Evolutionary conservation across 2,888 invertebrate genomes (phyloP), one percentile per base, ranked within the genome.

Genomic region (Apoda limacodes): DNA sequence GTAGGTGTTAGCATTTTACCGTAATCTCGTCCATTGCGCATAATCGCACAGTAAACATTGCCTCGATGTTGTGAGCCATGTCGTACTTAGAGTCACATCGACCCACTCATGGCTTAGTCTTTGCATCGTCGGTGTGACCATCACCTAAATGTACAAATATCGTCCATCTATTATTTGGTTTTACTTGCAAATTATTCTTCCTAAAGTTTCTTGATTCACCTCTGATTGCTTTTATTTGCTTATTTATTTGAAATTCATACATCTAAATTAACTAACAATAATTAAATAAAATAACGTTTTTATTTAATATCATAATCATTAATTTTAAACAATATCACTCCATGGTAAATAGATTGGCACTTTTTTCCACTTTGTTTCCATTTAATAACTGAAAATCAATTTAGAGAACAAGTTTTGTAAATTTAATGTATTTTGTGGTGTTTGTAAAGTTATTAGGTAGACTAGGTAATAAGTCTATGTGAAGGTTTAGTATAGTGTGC

Each of bases 61-160:
- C 66, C 62, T 69, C 52, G 55, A 60, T 68, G 71, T 71, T 42
- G 66, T 66, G 65, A 68, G 71, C 69, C 70, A 65, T 61, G 58
- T 60, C 39, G 60, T 67, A 62, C 53, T 48, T 68, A 71, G 71
- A 52, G 64, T 65, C 72, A 66, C 67, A 58, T 57, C 45, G 58
- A 61, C 40, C 52, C 64, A 62, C 66, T 60, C 71, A 75, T 70
- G 75, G 75, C 78, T 78, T 78, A 64, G 74, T 69, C 45, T 61
- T 67, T 65, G 53, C 75, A 76, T 78, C 55, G 58, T 75, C 56
- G 69, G 67, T 74, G 75, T 74, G 56, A 59, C 46, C 58, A 60
- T 60, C 53, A 50, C 47, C 43, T 52, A 45, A 55, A 50, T 66
- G 64, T 67, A 67, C 55, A 66, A 52, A 53, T 48, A 50, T n/a